Percentiles rank a stretch among this genome's conserved stretches.
Evolutionary conservation across 2,797 vertebrate species (phyloP).

Genomic region (Nyctibius grandis): DNA sequence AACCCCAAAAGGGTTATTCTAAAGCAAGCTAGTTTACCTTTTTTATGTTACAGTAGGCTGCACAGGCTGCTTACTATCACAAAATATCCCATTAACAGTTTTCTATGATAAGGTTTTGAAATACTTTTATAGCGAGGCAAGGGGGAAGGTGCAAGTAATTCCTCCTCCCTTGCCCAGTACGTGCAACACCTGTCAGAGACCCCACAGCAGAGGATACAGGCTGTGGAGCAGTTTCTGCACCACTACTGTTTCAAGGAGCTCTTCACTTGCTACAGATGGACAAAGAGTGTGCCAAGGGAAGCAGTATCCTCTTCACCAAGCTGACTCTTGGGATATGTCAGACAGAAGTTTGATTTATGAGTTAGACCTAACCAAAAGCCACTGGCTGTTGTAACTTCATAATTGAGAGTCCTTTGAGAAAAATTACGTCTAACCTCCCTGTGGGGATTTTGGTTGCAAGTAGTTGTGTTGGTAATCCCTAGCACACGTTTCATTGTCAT

Average conservation of each 20-base stretch:
- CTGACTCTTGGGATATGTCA: not conserved
- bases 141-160: not conserved
- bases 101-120: not conserved
- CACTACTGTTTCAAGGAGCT: rapidly evolving
- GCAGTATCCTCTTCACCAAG: not conserved
- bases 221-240: not conserved
- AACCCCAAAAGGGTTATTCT: not conserved
- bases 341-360: not conserved
- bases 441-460: not conserved
- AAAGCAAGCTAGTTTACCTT: not conserved
- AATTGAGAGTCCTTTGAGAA: not conserved
- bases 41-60: not conserved
- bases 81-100: not conserved
- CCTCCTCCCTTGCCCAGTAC: not conserved
- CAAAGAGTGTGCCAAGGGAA: not conserved
- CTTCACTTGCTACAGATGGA: not conserved
- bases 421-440: not conserved
- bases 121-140: not conserved
- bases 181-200: not conserved
- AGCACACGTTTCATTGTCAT: not conserved
- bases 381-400: not conserved
- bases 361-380: not conserved
- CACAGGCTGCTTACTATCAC: not conserved
- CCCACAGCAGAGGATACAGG: not conserved
- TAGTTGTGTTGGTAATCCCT: not conserved